Evolutionary conservation across 2,113 vertebrate species (phyloP), one percentile per base, ranked within the genome.

Genomic region (Hymenochirus boettgeri): DNA sequence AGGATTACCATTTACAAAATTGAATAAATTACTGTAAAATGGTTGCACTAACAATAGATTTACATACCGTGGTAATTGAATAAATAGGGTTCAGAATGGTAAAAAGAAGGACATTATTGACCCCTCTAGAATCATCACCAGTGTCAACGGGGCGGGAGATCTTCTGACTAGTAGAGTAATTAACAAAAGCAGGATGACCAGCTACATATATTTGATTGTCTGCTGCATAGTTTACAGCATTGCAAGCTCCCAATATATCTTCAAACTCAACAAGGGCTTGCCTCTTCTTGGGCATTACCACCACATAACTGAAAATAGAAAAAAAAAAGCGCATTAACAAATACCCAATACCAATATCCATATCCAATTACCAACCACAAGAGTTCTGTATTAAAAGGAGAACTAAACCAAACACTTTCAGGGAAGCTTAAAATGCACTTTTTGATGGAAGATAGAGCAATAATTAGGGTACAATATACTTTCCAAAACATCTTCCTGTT

Each of bases 161-260:
- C 75, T 98, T 97, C 80, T 98, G 95, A 79, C 94, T 96, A 26
- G 95, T 97, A 57, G 95, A 98, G 69, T 98, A 98, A 70, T 98
- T 98, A 72, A 98, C 93, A 54, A 96, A 98, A 24, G 93, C 92
- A 0, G 94, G 92, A 31, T 96, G 93, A 0, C 94, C 95, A 0
- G 91, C 93, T 0, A 97, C 94, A 74, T 95, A 97, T 71, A 98
- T 93, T 62, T 97, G 94, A 83, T 95, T 97, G 77, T 95, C 94
- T 0, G 92, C 89, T 0, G 95, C 94, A 12, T 93, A 98, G 22
- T 91, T 96, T 2, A 98, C 95, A 0, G 94, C 94, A 0, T 91
- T 95, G 71, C 91, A 90, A 42, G 95, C 94, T 3, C 93, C 91
- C 1, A 90, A 85, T 63, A 94, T 84, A 57, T 97, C 94, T 75